A percentile compares a stretch with the other conserved stretches of the same genome.
phyloP scores from a whole-genome alignment of 2,888 invertebrate species.

The Agrenia bidenticulata region DNA sequence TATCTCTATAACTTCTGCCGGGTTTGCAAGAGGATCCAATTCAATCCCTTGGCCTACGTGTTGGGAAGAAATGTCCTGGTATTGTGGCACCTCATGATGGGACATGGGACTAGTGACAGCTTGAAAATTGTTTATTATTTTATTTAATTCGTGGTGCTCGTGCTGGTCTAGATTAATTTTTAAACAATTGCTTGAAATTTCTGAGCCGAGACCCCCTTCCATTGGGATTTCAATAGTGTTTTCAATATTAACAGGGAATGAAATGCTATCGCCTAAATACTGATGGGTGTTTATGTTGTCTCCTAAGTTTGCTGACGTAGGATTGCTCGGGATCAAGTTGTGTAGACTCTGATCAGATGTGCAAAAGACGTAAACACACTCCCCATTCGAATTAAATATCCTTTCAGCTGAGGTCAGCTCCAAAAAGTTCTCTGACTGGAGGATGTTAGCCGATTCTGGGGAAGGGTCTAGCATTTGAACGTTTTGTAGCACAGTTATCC shows the following conservation, averaged over 20 bases:
- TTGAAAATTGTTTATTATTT: too few relatives aligned
- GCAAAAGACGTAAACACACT: slow-evolving; percentile 42
- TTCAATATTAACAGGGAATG: slow-evolving; percentile 29
- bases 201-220: slow-evolving; percentile 14
- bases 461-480: slow-evolving; percentile 41
- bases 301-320: neutral
- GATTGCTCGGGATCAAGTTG: neutral
- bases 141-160: neutral
- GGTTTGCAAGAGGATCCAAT: slow-evolving; percentile 26
- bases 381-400: slow-evolving; percentile 40
- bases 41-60: slow-evolving; percentile 13
- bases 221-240: slow-evolving; percentile 31
- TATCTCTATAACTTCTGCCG: slow-evolving; percentile 21
- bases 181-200: neutral
- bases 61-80: neutral
- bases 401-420: slow-evolving; percentile 37
- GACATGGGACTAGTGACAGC: neutral
- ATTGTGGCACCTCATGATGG: neutral
- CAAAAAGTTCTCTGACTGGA: slow-evolving; percentile 30
- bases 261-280: slow-evolving; percentile 14
- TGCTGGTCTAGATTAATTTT: neutral
- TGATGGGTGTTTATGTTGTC: neutral
- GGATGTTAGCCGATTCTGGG: slow-evolving; percentile 17
- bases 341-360: slow-evolving; percentile 15
- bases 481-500: slow-evolving; percentile 39